Base-by-base conservation (phyloP, 1,140 invertebrate species). In the Campodea augens region DNA sequence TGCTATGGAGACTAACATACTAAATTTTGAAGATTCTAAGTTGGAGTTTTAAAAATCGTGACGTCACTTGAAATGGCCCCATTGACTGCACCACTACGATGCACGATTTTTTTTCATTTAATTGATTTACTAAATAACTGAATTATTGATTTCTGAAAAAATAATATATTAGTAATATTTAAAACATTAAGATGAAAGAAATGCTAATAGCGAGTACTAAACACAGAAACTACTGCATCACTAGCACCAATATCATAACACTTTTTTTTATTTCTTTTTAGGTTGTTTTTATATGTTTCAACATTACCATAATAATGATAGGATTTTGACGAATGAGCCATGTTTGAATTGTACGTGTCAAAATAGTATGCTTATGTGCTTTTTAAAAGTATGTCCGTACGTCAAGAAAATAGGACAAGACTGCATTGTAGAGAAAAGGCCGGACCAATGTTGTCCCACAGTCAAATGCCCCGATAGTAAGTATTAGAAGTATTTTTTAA, bases 321-420 rank as follows among this genome's bases (percentile, higher is more conserved):
- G 85, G 54, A 92, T 93, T 56, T 72, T 87, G 61, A 92, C 87
- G 46, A 89, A 90, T 66, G 89, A 93, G 61, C 86, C 87, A 51
- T 93, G 89, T 65, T 68, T 93, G 25, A 93, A 93, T 64, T 93
- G 89, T 66, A 92, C 87, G 43, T 93, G 89, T 62, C 81, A 86
- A 64, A 88, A 91, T 57, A 75, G 78, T 54, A 91, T 91, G 84
- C 69, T 93, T 38, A 91, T 91, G 87, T 93, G 89, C 58, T 93
- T 89, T 63, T 66, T 93, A 45, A 71, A 80, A 57, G 86, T 92
- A 18, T 93, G 89, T 62, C 88, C 89, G 10, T 91, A 89, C 64
- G 85, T 83, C 13, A 90, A 90, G 60, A 80, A 85, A 13, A 84
- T 91, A 52, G 87, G 87, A 49, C 82, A 89, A 54, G 76, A 90